phyloP scores from a whole-genome alignment of 2,797 vertebrate genomes.

The Acipenser oxyrinchus region DNA sequence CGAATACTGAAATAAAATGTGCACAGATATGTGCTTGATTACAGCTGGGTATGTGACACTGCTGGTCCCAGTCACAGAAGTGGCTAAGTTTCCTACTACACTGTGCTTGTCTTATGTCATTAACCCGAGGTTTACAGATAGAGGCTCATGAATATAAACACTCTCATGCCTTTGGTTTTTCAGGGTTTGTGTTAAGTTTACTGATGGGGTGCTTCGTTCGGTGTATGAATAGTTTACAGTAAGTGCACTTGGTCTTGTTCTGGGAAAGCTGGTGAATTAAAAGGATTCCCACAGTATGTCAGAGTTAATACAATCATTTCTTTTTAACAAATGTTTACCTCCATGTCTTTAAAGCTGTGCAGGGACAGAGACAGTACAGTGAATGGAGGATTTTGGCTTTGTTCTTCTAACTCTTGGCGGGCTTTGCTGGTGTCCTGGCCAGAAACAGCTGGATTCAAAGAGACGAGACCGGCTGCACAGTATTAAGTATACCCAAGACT shows the following conservation, averaged over 20 bases:
- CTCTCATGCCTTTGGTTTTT: neutral
- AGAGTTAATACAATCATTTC: neutral
- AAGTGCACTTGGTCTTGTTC: neutral
- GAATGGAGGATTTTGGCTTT: neutral
- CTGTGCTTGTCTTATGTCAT: neutral
- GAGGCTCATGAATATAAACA: neutral
- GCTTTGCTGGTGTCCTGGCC: neutral
- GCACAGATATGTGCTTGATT: neutral
- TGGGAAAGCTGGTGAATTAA: neutral
- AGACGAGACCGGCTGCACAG: slow-evolving; percentile 6
- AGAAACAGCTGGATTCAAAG: slow-evolving; percentile 6
- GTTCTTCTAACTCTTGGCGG: neutral
- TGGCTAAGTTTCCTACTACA: neutral
- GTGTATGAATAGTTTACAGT: neutral
- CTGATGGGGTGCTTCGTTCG: no score
- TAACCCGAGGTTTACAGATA: no score
- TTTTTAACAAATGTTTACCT: neutral
- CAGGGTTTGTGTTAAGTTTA: neutral
- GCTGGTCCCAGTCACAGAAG: neutral
- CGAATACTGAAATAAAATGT: neutral
- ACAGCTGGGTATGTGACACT: no score
- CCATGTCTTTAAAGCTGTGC: slow-evolving; percentile 3
- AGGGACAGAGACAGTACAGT: neutral
- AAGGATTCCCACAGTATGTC: neutral
- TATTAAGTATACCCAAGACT: slow-evolving; percentile 14